These are phyloP conservation scores for Sebastiscus tertius DNA, from an alignment of 2,797 vertebrate genomes.

Conservation along the genomic window DNA sequence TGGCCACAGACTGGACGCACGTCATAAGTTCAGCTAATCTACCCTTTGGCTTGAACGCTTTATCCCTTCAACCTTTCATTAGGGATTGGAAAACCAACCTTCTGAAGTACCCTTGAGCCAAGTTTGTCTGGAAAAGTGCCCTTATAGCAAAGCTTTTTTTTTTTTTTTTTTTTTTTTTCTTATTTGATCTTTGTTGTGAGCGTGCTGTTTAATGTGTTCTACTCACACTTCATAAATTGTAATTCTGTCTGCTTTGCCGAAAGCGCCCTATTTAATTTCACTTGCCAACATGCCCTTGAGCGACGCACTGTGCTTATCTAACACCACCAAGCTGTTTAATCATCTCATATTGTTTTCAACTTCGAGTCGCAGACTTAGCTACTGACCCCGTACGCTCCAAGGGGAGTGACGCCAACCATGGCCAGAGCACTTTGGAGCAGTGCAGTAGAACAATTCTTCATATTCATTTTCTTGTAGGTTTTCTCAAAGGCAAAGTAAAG, in stretches of 20 bases:
- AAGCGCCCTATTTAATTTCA: slow-evolving; percentile 48
- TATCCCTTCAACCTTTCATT: slow-evolving; percentile 12
- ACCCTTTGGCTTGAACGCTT: slow-evolving; percentile 33
- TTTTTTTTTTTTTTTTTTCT: neutral
- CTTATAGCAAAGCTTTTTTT: neutral
- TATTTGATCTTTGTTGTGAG: slow-evolving; percentile 46
- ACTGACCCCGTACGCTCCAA: slow-evolving; percentile 49
- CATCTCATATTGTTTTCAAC: slow-evolving; percentile 61
- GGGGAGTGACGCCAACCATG: slow-evolving; percentile 25
- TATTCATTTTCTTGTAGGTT: neutral
- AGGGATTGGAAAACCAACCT: slow-evolving; percentile 31
- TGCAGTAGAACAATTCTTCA: neutral
- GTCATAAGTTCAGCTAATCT: slow-evolving; percentile 46
- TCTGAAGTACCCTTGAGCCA: slow-evolving; percentile 48
- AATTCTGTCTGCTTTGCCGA: slow-evolving; percentile 52
- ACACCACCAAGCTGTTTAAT: slow-evolving; percentile 63
- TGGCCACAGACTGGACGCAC: slow-evolving; percentile 22
- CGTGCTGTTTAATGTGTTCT: slow-evolving; percentile 42
- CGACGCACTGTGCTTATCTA: slow-evolving; percentile 63
- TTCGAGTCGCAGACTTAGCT: slow-evolving; percentile 38
- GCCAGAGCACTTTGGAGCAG: slow-evolving; percentile 7
- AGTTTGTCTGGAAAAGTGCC: slow-evolving; percentile 25
- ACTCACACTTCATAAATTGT: slow-evolving; percentile 49
- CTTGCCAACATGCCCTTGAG: slow-evolving; percentile 59
- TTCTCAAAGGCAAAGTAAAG: slow-evolving; percentile 13